phyloP scores from a whole-genome alignment of 2,888 invertebrate species.

The Folsomia candida region DNA sequence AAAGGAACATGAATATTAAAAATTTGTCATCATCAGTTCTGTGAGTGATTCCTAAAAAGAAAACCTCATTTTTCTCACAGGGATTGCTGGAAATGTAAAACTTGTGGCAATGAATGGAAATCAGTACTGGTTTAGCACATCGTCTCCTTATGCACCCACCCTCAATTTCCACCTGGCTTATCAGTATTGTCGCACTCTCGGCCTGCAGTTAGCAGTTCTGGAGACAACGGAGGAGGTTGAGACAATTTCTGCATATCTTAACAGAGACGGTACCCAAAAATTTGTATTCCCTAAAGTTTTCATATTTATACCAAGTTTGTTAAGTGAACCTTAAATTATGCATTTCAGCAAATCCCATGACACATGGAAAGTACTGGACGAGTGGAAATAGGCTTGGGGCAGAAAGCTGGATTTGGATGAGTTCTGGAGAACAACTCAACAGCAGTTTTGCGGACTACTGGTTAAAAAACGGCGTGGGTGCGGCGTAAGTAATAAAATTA shows the following conservation, averaged over 20 bases:
- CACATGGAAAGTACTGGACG: constrained; percentile 71
- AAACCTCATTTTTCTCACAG: constrained; percentile 19
- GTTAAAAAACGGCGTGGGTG: constrained; percentile 7
- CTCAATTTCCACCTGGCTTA: constrained; percentile 60
- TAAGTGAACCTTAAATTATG: too few relatives aligned
- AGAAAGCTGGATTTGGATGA: constrained; percentile 87
- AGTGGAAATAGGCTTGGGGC: constrained; percentile 83
- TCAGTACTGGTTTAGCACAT: constrained; percentile 51
- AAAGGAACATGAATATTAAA: too few relatives aligned
- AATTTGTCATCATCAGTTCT: not conserved
- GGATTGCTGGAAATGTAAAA: constrained; percentile 49
- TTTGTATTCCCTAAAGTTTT: too few relatives aligned
- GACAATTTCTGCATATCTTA: constrained; percentile 74
- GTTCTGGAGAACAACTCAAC: constrained; percentile 80
- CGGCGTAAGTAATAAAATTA: constrained; percentile 1
- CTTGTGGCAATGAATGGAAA: constrained; percentile 49
- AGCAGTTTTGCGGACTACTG: constrained; percentile 65
- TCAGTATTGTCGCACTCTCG: constrained; percentile 82
- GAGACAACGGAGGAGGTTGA: constrained; percentile 84
- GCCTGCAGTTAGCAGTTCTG: constrained; percentile 78
- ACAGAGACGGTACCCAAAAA: constrained; percentile 24
- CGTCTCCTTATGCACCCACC: constrained; percentile 49
- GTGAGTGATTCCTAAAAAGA: too few relatives aligned
- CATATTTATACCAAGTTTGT: too few relatives aligned
- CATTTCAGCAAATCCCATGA: not conserved